Evolutionary conservation across 2,113 vertebrate species (phyloP).

Genomic region (Prunella fulvescens): DNA sequence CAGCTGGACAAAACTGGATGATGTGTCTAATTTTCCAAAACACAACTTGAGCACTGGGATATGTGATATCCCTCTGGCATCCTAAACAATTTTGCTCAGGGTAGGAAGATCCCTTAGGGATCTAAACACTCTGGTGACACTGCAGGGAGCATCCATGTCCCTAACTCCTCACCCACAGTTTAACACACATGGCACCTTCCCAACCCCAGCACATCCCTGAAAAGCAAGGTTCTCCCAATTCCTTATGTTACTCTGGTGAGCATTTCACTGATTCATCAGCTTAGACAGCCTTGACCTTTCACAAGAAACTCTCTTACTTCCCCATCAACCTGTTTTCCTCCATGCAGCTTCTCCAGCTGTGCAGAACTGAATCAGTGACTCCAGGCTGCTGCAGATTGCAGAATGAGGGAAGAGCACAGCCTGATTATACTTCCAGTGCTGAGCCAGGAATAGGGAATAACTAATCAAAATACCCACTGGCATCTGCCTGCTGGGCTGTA

Average conservation of each 20-base stretch:
- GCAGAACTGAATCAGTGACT: neutral
- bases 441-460: neutral
- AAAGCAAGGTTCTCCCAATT: neutral
- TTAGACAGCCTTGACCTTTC: neutral
- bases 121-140: neutral
- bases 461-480: neutral
- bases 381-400: fast-evolving
- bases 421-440: neutral
- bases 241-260: neutral
- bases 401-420: neutral
- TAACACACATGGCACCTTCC: neutral
- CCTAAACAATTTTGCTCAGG: neutral
- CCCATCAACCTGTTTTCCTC: neutral
- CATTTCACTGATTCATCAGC: neutral
- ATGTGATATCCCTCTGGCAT: neutral
- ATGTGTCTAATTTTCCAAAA: neutral
- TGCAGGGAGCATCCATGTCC: neutral
- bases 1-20: neutral
- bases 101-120: neutral
- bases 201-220: neutral
- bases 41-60: neutral
- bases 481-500: neutral
- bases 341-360: neutral
- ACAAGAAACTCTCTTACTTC: neutral
- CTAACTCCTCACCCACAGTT: neutral